Conservation (phyloP, 2,888 invertebrate genomes). For the Ormyrus thymus region DNA sequence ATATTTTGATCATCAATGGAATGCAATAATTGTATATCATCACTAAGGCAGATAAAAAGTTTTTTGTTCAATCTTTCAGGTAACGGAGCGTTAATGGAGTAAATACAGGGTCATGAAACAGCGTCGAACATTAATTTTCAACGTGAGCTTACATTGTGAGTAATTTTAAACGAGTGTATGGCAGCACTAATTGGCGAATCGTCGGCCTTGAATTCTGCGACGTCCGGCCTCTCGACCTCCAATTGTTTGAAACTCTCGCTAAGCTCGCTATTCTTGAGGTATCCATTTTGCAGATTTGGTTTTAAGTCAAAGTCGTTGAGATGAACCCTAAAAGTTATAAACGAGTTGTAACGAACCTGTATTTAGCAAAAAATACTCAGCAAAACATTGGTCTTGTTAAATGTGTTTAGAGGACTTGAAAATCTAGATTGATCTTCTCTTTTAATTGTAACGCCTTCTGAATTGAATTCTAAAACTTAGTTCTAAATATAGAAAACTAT, state of each 20-base stretch:
- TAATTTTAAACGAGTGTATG: slow-evolving; percentile 84
- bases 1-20: not conserved
- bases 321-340: slow-evolving; percentile 76
- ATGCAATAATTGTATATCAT: not conserved
- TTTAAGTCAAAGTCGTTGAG: slow-evolving; percentile 85
- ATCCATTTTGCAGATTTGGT: slow-evolving; percentile 67
- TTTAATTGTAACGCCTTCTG: too few species aligned
- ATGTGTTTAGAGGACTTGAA: too few species aligned
- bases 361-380: too few species aligned
- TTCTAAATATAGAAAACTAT: too few species aligned
- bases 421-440: too few species aligned
- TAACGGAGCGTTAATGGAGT: not conserved
- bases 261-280: slow-evolving; percentile 77
- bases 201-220: slow-evolving; percentile 84
- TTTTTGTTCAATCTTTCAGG: not conserved
- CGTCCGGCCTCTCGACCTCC: slow-evolving; percentile 81
- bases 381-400: too few species aligned
- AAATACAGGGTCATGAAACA: not conserved
- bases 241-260: slow-evolving; percentile 81
- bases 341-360: not conserved
- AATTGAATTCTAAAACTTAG: too few species aligned
- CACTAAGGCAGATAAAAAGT: not conserved
- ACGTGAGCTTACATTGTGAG: slow-evolving; percentile 79
- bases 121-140: not conserved
- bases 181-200: slow-evolving; percentile 81